Evolutionary conservation across 2,888 invertebrate genomes (phyloP).

Genomic region (Harmothoe impar): DNA sequence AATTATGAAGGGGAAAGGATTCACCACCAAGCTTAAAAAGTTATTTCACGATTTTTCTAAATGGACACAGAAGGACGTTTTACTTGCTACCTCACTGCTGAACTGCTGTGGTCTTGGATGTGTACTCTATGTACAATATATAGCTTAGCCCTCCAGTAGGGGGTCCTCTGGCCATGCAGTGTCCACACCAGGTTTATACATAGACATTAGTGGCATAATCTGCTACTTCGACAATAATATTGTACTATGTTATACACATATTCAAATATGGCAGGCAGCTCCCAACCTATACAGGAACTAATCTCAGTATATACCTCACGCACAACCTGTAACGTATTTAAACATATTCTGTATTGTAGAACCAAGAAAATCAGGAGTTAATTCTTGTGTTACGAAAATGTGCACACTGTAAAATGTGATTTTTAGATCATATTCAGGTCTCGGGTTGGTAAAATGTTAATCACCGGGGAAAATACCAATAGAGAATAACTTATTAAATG

Average conservation of each 20-base stretch:
- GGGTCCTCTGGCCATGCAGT: not conserved
- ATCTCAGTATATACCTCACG: constrained; percentile 60
- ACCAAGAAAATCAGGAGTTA: not conserved
- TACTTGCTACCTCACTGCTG: constrained; percentile 56
- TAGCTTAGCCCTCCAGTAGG: not conserved
- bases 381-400: not conserved
- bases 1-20: not conserved
- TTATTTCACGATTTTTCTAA: not conserved
- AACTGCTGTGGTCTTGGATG: constrained; percentile 12
- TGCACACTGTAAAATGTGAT: not conserved
- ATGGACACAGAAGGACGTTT: constrained; percentile 14
- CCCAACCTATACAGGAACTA: not conserved
- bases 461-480: not conserved
- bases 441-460: constrained; percentile 6
- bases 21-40: not conserved
- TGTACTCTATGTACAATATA: not conserved
- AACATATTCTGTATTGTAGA: constrained; percentile 2
- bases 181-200: not conserved
- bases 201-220: constrained; percentile 36
- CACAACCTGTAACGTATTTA: constrained; percentile 41
- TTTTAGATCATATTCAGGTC: constrained; percentile 32
- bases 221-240: constrained; percentile 38
- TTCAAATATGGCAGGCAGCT: constrained; percentile 56
- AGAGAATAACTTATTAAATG: constrained; percentile 40
- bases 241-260: not conserved